phyloP scores from a whole-genome alignment of 2,888 invertebrate species.

The Andrena camellia region DNA sequence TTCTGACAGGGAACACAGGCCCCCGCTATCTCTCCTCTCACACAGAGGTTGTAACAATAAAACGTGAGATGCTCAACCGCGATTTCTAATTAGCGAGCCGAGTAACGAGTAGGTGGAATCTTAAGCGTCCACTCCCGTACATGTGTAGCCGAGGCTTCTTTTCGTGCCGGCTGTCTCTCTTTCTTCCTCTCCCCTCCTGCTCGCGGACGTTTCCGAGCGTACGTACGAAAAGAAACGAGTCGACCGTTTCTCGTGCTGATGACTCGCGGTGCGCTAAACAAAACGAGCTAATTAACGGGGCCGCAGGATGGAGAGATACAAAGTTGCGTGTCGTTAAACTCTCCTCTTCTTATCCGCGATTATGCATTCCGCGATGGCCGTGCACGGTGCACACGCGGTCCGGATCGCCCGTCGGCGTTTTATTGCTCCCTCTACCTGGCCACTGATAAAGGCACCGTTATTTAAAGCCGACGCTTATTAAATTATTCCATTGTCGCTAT shows the following conservation, averaged over 20 bases:
- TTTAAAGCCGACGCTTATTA: slow-evolving; percentile 15
- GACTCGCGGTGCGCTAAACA: slow-evolving; percentile 37
- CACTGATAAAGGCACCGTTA: slow-evolving; percentile 11
- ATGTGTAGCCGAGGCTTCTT: slow-evolving; percentile 15
- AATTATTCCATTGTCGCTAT: slow-evolving; percentile 26
- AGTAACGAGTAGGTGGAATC: slow-evolving; percentile 54
- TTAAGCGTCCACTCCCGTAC: slow-evolving; percentile 25
- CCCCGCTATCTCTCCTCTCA: slow-evolving; percentile 26
- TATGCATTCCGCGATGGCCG: neutral
- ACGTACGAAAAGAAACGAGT: neutral
- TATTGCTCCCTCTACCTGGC: neutral
- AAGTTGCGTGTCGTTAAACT: slow-evolving; percentile 33
- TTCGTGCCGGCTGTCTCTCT: too few species aligned
- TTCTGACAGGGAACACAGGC: slow-evolving; percentile 34
- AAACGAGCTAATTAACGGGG: slow-evolving; percentile 51
- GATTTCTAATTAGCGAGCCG: slow-evolving; percentile 50
- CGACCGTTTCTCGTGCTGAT: slow-evolving; percentile 23
- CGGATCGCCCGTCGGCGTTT: slow-evolving; percentile 1
- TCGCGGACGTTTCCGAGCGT: neutral
- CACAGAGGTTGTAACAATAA: slow-evolving; percentile 44
- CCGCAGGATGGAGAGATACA: slow-evolving; percentile 23
- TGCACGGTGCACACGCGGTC: neutral
- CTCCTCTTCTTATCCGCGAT: slow-evolving; percentile 20
- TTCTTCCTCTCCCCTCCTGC: neutral
- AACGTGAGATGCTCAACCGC: slow-evolving; percentile 38